phyloP scores from a whole-genome alignment of 2,797 vertebrate genomes.

The Acrossocheilus wenchowensis region DNA sequence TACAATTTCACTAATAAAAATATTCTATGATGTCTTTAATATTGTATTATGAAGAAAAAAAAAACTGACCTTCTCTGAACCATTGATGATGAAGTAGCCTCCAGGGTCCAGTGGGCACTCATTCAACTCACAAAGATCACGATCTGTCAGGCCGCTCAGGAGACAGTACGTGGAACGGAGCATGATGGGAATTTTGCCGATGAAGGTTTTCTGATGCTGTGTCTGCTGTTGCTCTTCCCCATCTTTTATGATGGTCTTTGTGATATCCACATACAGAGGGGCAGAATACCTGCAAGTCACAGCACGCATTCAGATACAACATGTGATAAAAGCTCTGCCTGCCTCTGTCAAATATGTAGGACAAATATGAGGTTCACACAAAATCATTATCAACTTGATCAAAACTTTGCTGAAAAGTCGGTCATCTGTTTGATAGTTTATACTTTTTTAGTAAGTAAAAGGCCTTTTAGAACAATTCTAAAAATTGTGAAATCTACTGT shows the following conservation, averaged over 20 bases:
- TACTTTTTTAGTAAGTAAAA: neutral
- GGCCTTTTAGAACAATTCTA: neutral
- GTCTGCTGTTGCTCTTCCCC: constrained; percentile 97
- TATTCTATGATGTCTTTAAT: neutral
- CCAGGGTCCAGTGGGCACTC: constrained; percentile 97
- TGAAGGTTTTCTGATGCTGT: constrained; percentile 98
- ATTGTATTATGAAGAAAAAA: neutral
- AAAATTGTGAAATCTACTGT: neutral
- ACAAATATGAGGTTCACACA: neutral
- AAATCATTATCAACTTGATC: neutral
- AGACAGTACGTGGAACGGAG: constrained; percentile 97
- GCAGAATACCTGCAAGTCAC: constrained; percentile 87
- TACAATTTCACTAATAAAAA: neutral
- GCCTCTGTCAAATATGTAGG: neutral
- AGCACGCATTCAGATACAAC: neutral
- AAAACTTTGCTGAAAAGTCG: neutral
- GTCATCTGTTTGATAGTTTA: neutral
- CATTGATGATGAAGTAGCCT: constrained; percentile 99
- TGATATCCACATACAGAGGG: constrained; percentile 97
- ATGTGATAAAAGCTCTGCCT: neutral
- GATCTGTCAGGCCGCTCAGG: constrained; percentile 92
- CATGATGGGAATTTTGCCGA: constrained; percentile 99
- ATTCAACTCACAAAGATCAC: constrained; percentile 96
- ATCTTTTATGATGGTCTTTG: constrained; percentile 98
- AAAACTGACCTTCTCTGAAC: constrained; percentile 89